Conservation (phyloP, 2,113 vertebrate genomes). For the Trematomus loennbergii region DNA sequence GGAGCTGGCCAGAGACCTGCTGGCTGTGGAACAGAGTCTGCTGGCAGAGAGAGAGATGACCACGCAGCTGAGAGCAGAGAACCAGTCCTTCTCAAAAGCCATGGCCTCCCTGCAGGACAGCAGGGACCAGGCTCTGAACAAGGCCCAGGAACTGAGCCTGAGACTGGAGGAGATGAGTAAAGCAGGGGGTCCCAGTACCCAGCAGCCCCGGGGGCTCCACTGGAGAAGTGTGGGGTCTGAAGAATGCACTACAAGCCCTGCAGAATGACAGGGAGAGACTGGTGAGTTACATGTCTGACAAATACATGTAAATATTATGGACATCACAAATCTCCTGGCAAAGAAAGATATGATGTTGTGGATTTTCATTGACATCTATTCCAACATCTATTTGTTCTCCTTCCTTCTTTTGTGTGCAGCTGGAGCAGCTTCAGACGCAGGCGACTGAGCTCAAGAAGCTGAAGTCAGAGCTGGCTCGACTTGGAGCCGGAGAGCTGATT, state of each 20-base stretch:
- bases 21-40: conserved; percentile 91
- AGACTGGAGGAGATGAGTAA: conserved; percentile 82
- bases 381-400: neutral
- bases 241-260: conserved; percentile 92
- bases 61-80: conserved; percentile 86
- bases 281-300: conserved; percentile 78
- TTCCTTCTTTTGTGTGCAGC: conserved; percentile 68
- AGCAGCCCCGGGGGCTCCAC: conserved; percentile 40
- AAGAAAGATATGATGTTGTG: neutral
- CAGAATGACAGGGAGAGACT: conserved; percentile 94
- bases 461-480: conserved; percentile 85
- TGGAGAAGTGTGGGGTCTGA: conserved; percentile 90
- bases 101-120: conserved; percentile 94
- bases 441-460: conserved; percentile 87
- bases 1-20: conserved; percentile 92
- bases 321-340: neutral
- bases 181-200: conserved; percentile 63
- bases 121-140: conserved; percentile 86
- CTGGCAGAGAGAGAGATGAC: conserved; percentile 87
- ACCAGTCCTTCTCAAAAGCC: conserved; percentile 90
- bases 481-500: conserved; percentile 87
- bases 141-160: conserved; percentile 73
- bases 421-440: conserved; percentile 89
- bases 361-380: neutral
- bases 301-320: neutral